A percentile compares a stretch with the other conserved stretches of the same genome.
phyloP scores from a whole-genome alignment of 2,113 vertebrate species.

The Mobula hypostoma region DNA sequence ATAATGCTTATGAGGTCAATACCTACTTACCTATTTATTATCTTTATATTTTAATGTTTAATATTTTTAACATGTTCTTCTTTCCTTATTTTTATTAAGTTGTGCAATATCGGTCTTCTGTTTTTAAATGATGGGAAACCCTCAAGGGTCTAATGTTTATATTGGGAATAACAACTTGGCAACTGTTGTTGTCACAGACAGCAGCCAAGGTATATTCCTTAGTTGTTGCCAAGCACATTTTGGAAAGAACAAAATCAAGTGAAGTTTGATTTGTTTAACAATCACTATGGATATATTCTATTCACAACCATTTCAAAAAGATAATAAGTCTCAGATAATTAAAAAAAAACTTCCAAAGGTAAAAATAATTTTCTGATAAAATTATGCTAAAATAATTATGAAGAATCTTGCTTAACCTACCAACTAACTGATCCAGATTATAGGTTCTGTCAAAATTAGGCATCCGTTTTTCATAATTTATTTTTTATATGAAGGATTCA shows the following conservation, averaged over 20 bases:
- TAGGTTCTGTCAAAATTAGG: not conserved
- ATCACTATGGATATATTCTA: not conserved
- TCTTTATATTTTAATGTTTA: not conserved
- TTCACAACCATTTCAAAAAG: not conserved
- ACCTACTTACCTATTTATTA: too few species aligned
- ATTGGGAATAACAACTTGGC: constrained; percentile 19
- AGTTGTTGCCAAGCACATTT: not conserved
- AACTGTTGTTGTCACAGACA: not conserved
- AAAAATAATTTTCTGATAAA: not conserved
- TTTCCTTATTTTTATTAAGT: not conserved
- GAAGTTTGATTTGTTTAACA: not conserved
- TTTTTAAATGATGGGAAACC: not conserved
- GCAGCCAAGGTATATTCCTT: not conserved
- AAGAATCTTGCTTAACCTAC: not conserved
- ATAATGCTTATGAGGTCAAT: not conserved
- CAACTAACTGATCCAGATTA: constrained; percentile 9
- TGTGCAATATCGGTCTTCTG: not conserved
- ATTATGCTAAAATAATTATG: not conserved
- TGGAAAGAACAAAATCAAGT: constrained; percentile 13
- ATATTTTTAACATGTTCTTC: not conserved
- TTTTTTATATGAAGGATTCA: not conserved
- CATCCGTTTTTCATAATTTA: constrained; percentile 17
- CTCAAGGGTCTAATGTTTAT: not conserved
- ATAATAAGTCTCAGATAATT: not conserved
- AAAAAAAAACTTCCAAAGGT: too few species aligned